Evolutionary conservation across 2,113 vertebrate species (phyloP).

Genomic region (Ginglymostoma cirratum): DNA sequence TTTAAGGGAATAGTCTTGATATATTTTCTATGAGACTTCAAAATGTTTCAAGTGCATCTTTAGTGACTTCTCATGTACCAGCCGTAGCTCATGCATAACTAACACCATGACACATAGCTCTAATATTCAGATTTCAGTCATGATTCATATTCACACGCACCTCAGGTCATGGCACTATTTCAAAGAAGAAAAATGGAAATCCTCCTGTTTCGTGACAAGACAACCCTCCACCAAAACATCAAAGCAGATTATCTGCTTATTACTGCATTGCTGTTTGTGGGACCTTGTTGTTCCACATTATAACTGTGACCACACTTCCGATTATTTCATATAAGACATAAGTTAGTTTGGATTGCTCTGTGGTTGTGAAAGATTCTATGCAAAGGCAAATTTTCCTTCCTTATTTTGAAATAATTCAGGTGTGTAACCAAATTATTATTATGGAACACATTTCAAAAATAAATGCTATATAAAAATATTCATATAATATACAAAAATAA

Average conservation of each 20-base stretch:
- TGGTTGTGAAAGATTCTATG: background rate
- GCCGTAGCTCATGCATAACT: background rate
- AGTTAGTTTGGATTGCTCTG: background rate
- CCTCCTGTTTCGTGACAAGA: background rate
- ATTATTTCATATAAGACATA: background rate
- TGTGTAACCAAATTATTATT: background rate
- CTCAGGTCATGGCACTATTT: background rate
- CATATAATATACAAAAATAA: no score
- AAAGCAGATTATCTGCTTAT: background rate
- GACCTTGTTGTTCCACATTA: background rate
- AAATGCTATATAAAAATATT: background rate
- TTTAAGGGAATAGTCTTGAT: background rate
- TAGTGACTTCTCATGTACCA: background rate
- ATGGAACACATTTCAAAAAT: background rate
- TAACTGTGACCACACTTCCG: background rate
- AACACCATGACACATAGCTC: background rate
- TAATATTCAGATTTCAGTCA: background rate
- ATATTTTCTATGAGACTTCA: background rate
- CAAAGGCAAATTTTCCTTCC: background rate
- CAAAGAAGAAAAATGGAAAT: background rate
- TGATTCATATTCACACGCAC: background rate
- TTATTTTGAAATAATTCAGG: background rate
- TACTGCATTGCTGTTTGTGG: background rate
- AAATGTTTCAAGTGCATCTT: background rate
- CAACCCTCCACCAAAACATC: background rate